Evolutionary conservation across 2,113 vertebrate genomes (phyloP), one percentile per base, ranked within the genome.

Genomic region (Pygoscelis antarcticus): DNA sequence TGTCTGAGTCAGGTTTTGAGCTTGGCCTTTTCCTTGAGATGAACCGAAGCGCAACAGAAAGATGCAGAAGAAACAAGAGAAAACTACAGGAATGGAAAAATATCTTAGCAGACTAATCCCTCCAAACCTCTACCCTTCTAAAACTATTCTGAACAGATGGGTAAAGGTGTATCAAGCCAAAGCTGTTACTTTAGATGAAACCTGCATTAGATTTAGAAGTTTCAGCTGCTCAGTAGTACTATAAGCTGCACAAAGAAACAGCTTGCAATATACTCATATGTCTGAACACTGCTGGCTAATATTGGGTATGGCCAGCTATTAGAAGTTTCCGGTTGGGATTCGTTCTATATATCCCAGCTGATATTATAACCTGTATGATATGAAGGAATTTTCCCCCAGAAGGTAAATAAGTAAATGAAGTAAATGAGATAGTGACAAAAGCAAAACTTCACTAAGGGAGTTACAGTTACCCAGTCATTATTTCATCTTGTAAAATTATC

Each of bases 231-330:
- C 54, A 44, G 8, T 29, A 80, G 8, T 6, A 40, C 13, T 54
- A 62, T 7, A 83, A 46, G 8, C 11, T 49, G 16, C 36, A 38
- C 29, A 62, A 57, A 92, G 47, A 46, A n/a, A 22, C 4, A 2
- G 12, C 18, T 55, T 36, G 22, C 15, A 83, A n/a, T 30, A 36
- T 20, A 40, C 3, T 15, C 46, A 0, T 0, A 22, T 42, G 13
- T 20, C n/a, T 72, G 32, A 90, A 54, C 8, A 8, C 16, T 57
- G 10, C 3, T 90, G 40, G 26, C 1, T 81, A 44, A 71, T 22
- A 51, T 0, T 9, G 5, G 17, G 7, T 58, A 29, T 0, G 0
- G 34, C 8, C 14, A 46, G 25, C 5, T 60, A 15, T 32, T 18
- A 55, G 25, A 77, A 61, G 16, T 38, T 55, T 60, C 44, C 5